phyloP scores from a whole-genome alignment of 2,113 vertebrate genomes.

The Ovis aries region ARS-UI_Ramb_v3.0 NC_056058.1:93113001-93113500 shows the following conservation, averaged over 20 bases:
- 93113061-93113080: not conserved
- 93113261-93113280: not conserved
- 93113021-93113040: not conserved
- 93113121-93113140: not conserved
- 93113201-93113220: not conserved
- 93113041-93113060: not conserved
- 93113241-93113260: not conserved
- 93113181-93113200: conserved; percentile 18
- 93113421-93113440: not conserved
- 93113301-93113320: not conserved
- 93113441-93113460: not conserved
- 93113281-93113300: not conserved
- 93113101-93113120: not conserved
- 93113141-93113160: not conserved
- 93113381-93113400: not conserved
- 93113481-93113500: not conserved
- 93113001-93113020: not conserved
- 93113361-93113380: not conserved
- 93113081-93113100: not conserved
- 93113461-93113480: not conserved
- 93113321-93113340: not conserved
- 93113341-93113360: not conserved
- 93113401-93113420: not conserved
- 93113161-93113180: not conserved
- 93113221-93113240: not conserved